phyloP scores from a whole-genome alignment of 2,888 invertebrate species.

The Heliconius ismenius region DNA sequence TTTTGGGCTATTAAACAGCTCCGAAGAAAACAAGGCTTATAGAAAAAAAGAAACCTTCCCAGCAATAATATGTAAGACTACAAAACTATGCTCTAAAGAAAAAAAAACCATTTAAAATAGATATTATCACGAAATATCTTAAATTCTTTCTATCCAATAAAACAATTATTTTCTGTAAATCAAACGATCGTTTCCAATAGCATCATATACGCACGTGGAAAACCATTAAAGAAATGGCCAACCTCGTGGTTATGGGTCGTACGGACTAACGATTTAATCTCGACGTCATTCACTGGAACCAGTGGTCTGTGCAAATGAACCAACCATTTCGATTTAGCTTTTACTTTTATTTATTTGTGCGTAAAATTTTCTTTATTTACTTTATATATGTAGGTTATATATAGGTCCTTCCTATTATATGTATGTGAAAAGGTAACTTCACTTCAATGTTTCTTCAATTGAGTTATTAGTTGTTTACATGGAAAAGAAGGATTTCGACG shows the following conservation, averaged over 20 bases:
- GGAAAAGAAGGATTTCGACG: too few relatives aligned
- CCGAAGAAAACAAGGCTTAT: not conserved
- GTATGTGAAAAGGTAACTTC: not conserved
- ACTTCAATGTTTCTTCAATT: not conserved
- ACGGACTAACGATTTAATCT: conserved; percentile 27
- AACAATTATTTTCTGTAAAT: not conserved
- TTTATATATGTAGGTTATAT: not conserved
- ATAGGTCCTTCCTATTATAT: not conserved
- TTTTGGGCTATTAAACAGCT: too few relatives aligned
- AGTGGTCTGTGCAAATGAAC: conserved; percentile 7
- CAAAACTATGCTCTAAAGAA: not conserved
- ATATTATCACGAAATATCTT: too few relatives aligned
- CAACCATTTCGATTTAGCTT: not conserved
- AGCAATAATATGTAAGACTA: not conserved
- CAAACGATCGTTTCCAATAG: not conserved
- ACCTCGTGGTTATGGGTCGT: conserved; percentile 6
- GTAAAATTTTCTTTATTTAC: conserved; percentile 10
- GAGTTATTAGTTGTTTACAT: too few relatives aligned
- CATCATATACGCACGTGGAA: conserved; percentile 4
- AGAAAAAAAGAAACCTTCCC: not conserved
- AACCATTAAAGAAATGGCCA: conserved; percentile 26
- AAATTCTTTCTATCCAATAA: too few relatives aligned
- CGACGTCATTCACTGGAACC: conserved; percentile 25
- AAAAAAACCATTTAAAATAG: not conserved
- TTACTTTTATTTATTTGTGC: not conserved